Evolutionary conservation across 2,888 invertebrate genomes (phyloP), one percentile per base, ranked within the genome.

Genomic region (Drosophila lutescens): DNA sequence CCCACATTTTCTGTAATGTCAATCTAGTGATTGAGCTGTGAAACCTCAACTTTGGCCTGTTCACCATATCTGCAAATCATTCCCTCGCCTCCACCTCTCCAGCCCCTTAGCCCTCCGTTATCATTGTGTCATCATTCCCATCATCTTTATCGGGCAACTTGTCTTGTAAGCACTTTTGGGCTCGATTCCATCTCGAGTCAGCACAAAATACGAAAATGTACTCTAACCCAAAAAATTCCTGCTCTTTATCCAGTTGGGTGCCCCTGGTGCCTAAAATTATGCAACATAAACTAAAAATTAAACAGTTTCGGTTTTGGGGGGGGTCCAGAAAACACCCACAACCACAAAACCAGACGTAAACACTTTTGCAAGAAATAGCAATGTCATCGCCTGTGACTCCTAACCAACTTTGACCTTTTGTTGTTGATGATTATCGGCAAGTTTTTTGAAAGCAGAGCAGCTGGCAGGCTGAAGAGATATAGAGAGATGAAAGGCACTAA

Each of bases 231-330:
- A 26, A 38, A 40, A 54, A 54, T 8, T 8, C 32, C n/a, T 10
- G n/a, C 41, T 41, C 12, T 26, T 49, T 41, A 41, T 12, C 17
- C 23, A 13, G 6, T 15, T 15, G 53, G 59, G 1, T 30, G 30
- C 30, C 26, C 26, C 30, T 30, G 30, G 17, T 30, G 75, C 81
- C 76, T 23, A 72, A 81, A 85, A 82, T 87, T 87, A 82, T 87
- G 88, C 88, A 82, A 81, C 79, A 85, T 85, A 85, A 87, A 87
- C 88, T 79, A 75, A 85, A 82, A 82, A 82, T 87, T 82, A 87
- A 85, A 81, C 69, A 76, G 66, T 50, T 69, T 62, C 51, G 26
- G 36, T 30, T 60, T 8, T 5, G 41, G 43, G 59, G 15, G 26
- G n/a, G n/a, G n/a, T n/a, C n/a, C n/a, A 13, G 50, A 23, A 7